These are phyloP conservation scores for Meandrina meandrites DNA, from an alignment of 92 coral and sea anemone species.

Conservation along the genomic window DNA sequence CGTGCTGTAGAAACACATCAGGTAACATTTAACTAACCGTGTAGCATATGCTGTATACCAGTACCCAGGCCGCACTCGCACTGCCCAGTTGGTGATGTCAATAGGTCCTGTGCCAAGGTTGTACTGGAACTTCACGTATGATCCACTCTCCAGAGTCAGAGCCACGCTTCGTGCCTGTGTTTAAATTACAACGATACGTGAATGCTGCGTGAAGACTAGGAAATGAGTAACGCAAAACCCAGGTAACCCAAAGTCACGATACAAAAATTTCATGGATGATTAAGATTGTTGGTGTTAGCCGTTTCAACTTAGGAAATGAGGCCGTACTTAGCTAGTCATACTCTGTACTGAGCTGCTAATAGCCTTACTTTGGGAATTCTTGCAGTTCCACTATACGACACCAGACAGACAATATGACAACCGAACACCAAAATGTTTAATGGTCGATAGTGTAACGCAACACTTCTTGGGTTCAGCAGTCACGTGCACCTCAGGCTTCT, in stretches of 20 bases:
- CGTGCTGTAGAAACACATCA: neutral
- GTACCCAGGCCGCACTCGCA: constrained; percentile 70
- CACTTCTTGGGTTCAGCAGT: neutral
- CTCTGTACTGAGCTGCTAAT: neutral
- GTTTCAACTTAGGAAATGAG: neutral
- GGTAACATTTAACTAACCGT: constrained; percentile 74
- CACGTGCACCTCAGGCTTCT: neutral
- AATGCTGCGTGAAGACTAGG: neutral
- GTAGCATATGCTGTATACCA: constrained; percentile 98
- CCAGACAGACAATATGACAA: neutral
- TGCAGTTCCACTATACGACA: neutral
- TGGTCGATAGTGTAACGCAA: neutral
- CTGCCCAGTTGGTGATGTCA: constrained; percentile 80
- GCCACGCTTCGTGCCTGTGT: constrained; percentile 64
- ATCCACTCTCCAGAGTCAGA: constrained; percentile 60
- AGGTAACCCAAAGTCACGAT: neutral
- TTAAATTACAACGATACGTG: neutral
- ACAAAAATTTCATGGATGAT: neutral
- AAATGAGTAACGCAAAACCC: neutral
- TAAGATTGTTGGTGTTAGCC: neutral
- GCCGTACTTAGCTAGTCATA: neutral
- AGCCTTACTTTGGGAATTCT: neutral
- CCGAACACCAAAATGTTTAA: neutral
- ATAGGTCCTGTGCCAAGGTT: constrained; percentile 80
- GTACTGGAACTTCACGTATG: constrained; percentile 77